Evolutionary conservation across 2,888 invertebrate species (phyloP).

Genomic region (Tigriopus californicus): DNA sequence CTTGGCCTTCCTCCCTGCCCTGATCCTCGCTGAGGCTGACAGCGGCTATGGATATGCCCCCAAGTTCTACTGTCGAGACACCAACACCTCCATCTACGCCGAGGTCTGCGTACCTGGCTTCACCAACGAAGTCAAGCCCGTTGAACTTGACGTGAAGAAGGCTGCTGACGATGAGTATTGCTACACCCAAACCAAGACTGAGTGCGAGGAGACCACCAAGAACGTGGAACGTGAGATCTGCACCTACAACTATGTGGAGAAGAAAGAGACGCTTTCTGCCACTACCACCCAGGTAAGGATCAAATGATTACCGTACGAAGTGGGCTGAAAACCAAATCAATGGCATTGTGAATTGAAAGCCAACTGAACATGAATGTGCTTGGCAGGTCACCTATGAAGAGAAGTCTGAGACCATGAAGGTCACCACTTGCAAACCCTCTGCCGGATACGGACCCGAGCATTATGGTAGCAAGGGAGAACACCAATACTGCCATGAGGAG

Average conservation of each 20-base stretch:
- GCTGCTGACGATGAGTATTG: slow-evolving; percentile 15
- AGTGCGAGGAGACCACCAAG: slow-evolving; percentile 12
- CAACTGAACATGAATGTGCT: too few relatives aligned
- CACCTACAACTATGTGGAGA: slow-evolving; percentile 13
- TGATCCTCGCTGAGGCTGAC: background rate
- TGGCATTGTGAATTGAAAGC: too few relatives aligned
- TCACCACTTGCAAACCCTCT: slow-evolving; percentile 10
- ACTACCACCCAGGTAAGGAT: slow-evolving; percentile 13
- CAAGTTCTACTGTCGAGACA: slow-evolving; percentile 11
- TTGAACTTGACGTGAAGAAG: slow-evolving; percentile 8
- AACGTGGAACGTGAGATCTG: slow-evolving; percentile 13
- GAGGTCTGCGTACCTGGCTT: slow-evolving; percentile 15
- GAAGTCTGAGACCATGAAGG: slow-evolving; percentile 16
- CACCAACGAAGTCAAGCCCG: background rate
- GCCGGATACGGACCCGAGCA: slow-evolving; percentile 10
- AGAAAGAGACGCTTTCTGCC: background rate
- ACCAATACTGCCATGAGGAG: slow-evolving; percentile 15
- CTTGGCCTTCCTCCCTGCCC: slow-evolving; percentile 1
- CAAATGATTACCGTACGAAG: too few relatives aligned
- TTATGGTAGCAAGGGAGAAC: slow-evolving; percentile 6
- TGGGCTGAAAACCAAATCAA: background rate
- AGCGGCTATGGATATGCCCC: slow-evolving; percentile 7
- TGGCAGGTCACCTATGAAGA: slow-evolving; percentile 11
- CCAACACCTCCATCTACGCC: slow-evolving; percentile 15
- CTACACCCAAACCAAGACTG: slow-evolving; percentile 7